These are phyloP conservation scores for Adelosebastes latens DNA, from an alignment of 2,797 vertebrate species.

Conservation along the genomic window DNA sequence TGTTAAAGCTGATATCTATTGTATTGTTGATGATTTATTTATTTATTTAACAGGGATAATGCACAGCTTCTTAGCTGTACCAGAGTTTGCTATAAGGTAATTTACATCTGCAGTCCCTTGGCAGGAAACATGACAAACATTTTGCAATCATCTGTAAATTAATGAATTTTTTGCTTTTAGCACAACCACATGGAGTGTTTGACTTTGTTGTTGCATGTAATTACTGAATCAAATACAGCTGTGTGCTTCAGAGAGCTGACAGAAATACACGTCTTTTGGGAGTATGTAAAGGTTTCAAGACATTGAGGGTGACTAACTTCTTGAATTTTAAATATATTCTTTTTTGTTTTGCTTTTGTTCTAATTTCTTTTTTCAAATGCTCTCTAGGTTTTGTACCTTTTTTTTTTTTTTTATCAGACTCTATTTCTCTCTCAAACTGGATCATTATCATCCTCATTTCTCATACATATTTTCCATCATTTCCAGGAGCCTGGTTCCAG, in stretches of 20 bases:
- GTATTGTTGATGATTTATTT: too few species aligned
- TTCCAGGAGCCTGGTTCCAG: slow-evolving; percentile 89
- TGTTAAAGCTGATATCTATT: too few species aligned
- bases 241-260: background rate
- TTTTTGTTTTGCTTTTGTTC: background rate
- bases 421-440: background rate
- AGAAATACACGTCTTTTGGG: background rate
- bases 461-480: background rate
- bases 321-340: background rate
- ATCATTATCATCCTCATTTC: background rate
- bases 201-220: background rate
- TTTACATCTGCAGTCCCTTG: too few species aligned
- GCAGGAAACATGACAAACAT: too few species aligned
- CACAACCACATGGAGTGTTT: background rate
- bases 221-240: background rate
- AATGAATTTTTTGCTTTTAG: background rate
- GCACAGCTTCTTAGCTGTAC: too few species aligned
- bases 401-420: background rate
- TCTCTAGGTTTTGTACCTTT: background rate
- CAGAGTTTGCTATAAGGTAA: too few species aligned
- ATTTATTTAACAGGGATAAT: too few species aligned
- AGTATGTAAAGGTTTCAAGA: background rate
- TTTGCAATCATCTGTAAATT: background rate
- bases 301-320: too few species aligned
- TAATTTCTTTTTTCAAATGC: background rate